Evolutionary conservation across 2,888 invertebrate genomes (phyloP).

Genomic region (Pandemis corylana): DNA sequence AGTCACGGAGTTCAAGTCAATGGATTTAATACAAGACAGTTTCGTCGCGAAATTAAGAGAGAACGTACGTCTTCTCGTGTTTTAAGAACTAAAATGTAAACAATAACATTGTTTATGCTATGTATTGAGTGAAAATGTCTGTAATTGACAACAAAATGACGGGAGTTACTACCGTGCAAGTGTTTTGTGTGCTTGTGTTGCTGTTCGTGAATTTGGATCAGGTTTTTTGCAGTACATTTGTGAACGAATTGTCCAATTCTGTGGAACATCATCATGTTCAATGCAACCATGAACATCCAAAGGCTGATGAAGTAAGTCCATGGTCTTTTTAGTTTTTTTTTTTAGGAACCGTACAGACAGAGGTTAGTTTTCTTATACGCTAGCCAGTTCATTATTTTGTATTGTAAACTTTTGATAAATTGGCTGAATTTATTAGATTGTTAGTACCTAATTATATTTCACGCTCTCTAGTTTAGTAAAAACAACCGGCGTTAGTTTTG

Average conservation of each 20-base stretch:
- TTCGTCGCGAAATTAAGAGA: constrained; percentile 50
- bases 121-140: constrained; percentile 55
- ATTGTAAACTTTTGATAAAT: constrained; percentile 17
- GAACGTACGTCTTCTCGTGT: constrained; percentile 46
- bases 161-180: constrained; percentile 52
- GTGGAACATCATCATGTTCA: constrained; percentile 67
- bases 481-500: not conserved
- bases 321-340: constrained; percentile 34
- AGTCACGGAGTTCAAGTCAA: constrained; percentile 29
- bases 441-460: not conserved
- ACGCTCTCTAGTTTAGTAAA: not conserved
- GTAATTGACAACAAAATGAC: constrained; percentile 52
- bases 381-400: not conserved
- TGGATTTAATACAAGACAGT: constrained; percentile 50
- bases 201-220: constrained; percentile 54
- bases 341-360: constrained; percentile 2
- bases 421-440: not conserved
- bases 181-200: constrained; percentile 57
- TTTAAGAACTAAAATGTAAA: constrained; percentile 69
- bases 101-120: constrained; percentile 56
- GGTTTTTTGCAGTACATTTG: constrained; percentile 57
- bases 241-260: constrained; percentile 54
- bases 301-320: constrained; percentile 38
- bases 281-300: constrained; percentile 81
- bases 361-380: constrained; percentile 25